Evolutionary conservation across 1,140 invertebrate genomes (phyloP).

Genomic region (Halotydeus destructor): DNA sequence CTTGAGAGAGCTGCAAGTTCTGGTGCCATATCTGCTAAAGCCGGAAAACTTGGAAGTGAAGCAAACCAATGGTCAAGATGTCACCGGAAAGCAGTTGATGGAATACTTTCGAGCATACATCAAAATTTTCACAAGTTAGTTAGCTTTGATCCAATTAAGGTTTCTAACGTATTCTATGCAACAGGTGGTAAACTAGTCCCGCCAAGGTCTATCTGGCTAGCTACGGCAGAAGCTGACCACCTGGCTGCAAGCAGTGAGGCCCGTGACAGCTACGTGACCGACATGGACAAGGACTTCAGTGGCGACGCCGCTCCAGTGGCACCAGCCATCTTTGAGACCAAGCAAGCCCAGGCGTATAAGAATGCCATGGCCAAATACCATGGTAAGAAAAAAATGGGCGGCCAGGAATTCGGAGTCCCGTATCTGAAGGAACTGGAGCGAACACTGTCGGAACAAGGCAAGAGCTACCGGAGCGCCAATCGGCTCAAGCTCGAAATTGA

Average conservation of each 20-base stretch:
- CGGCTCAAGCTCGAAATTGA: no score
- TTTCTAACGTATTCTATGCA: background rate
- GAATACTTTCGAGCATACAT: slow-evolving; percentile 70
- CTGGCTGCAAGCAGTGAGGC: slow-evolving; percentile 73
- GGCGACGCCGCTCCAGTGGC: no score
- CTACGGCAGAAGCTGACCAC: slow-evolving; percentile 96
- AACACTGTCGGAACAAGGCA: no score
- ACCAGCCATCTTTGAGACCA: no score
- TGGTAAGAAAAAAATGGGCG: slow-evolving; percentile 80
- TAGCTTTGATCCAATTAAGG: background rate
- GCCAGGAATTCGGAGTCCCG: slow-evolving; percentile 64
- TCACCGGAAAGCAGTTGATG: slow-evolving; percentile 76
- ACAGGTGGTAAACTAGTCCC: slow-evolving; percentile 82
- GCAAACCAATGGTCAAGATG: slow-evolving; percentile 77
- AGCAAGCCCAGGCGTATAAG: slow-evolving; percentile 35
- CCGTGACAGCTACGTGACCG: slow-evolving; percentile 65
- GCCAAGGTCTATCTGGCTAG: slow-evolving; percentile 94
- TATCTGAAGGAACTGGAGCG: slow-evolving; percentile 58
- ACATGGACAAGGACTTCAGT: slow-evolving; percentile 96
- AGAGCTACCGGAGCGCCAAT: no score
- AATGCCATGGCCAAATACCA: slow-evolving; percentile 54
- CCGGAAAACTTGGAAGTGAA: slow-evolving; percentile 83
- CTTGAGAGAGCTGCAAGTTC: slow-evolving; percentile 52
- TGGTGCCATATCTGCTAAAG: slow-evolving; percentile 70
- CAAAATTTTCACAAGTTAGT: slow-evolving; percentile 10